phyloP scores from a whole-genome alignment of 1,140 invertebrate species.

The Diachasma alloeum region DNA sequence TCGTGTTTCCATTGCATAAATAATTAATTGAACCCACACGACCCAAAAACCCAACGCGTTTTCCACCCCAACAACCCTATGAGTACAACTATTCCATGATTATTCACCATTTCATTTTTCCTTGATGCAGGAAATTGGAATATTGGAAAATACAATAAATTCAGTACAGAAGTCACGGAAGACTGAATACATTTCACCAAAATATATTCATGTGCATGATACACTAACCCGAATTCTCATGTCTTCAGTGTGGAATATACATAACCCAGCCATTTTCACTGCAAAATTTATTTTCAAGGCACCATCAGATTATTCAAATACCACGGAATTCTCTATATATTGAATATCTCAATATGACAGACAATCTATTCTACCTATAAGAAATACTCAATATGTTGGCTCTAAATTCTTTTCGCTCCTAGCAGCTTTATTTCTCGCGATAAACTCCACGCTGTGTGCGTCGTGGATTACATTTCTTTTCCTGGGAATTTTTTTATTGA shows the following conservation, averaged over 20 bases:
- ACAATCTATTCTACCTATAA: background rate
- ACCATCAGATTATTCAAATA: constrained; percentile 43
- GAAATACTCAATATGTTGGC: background rate
- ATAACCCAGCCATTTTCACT: background rate
- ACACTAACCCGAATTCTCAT: background rate
- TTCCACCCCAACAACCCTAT: no score
- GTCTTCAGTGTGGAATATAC: constrained; percentile 7
- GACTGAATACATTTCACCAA: background rate
- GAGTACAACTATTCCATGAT: no score
- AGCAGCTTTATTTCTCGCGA: background rate
- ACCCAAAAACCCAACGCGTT: no score
- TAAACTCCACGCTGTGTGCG: background rate
- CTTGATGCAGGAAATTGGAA: background rate
- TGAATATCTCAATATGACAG: constrained; percentile 32
- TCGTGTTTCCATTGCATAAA: no score
- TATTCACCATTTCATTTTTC: no score
- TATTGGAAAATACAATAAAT: background rate
- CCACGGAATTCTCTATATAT: constrained; percentile 28
- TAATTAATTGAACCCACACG: no score
- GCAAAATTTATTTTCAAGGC: constrained; percentile 33
- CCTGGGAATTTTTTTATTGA: no score
- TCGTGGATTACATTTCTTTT: no score
- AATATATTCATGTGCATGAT: constrained; percentile 2
- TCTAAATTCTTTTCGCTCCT: background rate
- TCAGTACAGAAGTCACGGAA: constrained; percentile 2